Percentiles rank a stretch among this genome's conserved stretches.
Conservation (phyloP, 2,113 vertebrate species). For the Nettapus auritus region DNA sequence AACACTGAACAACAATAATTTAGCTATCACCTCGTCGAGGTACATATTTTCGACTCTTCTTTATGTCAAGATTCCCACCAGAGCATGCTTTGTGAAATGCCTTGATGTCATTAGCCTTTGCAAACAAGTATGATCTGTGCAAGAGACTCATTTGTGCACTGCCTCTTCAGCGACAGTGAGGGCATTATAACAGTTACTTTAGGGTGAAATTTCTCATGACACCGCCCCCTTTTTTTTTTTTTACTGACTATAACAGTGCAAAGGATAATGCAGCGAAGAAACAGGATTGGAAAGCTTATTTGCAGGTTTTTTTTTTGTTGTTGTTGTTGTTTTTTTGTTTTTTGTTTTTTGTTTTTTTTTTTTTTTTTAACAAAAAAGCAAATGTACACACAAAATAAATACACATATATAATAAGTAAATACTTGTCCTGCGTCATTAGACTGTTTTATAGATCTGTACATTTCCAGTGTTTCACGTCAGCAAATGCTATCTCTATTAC, state of each 20-base stretch:
- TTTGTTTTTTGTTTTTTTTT: background rate
- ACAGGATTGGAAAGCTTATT: background rate
- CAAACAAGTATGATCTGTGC: background rate
- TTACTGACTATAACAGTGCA: background rate
- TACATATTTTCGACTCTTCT: background rate
- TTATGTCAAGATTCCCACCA: background rate
- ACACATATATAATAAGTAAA: background rate
- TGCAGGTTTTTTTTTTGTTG: background rate
- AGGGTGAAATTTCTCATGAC: background rate
- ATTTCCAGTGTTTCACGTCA: background rate
- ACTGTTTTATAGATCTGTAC: background rate
- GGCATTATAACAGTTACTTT: background rate
- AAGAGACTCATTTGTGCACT: background rate
- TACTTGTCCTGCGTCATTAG: background rate
- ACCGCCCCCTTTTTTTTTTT: background rate
- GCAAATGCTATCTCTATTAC: background rate
- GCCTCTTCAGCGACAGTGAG: background rate
- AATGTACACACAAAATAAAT: background rate
- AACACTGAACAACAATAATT: background rate
- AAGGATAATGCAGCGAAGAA: background rate
- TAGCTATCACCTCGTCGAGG: background rate
- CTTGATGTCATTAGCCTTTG: background rate
- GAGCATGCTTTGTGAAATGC: background rate
- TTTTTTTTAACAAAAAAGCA: background rate
- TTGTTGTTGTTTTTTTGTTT: background rate